Base-by-base conservation (phyloP, 2,888 invertebrate genomes). In the Bombyx huttoni region DNA sequence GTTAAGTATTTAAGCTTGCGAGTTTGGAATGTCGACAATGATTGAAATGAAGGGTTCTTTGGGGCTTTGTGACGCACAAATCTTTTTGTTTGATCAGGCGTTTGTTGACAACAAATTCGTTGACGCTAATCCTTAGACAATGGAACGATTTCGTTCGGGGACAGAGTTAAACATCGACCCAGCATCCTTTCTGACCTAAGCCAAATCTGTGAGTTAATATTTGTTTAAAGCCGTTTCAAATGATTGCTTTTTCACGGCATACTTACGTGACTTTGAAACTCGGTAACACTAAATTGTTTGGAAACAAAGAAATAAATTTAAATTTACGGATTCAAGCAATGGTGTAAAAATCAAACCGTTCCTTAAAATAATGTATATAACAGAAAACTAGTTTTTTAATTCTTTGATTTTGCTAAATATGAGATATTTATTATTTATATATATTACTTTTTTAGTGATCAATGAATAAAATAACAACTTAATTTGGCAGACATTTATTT, bases 401-500 rank as follows among this genome's bases (percentile, higher is more conserved):
- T 24, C 24, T 24, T 24, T 24, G 24, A 3, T 24, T 24, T 24
- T 24, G 24, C 3, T 5, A 24, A 24, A 24, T 24, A 24, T 5
- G 24, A 24, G 24, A 24, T 3, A 24, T 24, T 24, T 24, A 24
- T 24, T 24, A 5, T 24, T 5, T 24, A 24, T 24, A 24, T 24
- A 3, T 24, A 34, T 9, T 13, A n/a, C 33, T 7, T 35, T 49
- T 35, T 7, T 35, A 34, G 33, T 47, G 47, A 8, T 49, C 9
- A 3, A 13, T 56, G 50, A 33, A 60, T 53, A 67, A 24, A 75
- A 79, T 73, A 61, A 75, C 81, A 57, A 59, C 58, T 59, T 81
- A 80, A 87, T 88, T 88, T 88, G 88, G 88, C 88, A 87, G 87
- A 88, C 85, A 85, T 87, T 87, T 86, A 86, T 85, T 87, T 78